Base-by-base conservation (phyloP, 1,140 invertebrate genomes). In the Trichomalopsis sarcophagae region DNA sequence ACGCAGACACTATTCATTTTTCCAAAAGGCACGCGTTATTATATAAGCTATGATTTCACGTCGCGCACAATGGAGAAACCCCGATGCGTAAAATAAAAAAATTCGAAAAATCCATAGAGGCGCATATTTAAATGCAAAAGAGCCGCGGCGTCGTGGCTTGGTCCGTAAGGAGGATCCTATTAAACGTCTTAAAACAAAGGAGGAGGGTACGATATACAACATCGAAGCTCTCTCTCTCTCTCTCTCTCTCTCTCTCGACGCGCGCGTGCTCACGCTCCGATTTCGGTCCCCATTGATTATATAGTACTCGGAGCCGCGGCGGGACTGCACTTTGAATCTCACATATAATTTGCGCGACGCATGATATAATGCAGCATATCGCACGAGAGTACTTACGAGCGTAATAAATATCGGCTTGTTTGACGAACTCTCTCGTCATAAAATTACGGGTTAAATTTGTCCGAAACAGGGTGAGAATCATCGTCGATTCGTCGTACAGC, bases 291-390 rank as follows among this genome's bases (percentile, higher is more conserved):
- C 76, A 66, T 74, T 84, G 83, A 84, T 84, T 84, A 84, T 84
- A 84, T 80, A 84, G 83, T 74, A 84, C 50, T 80, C 50, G 40
- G 40, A 62, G 50, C 0, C 27, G n/a, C 40, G n/a, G 71, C 21
- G 77, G 62, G 23, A 30, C 83, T 80, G 40, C 83, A 74, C 83
- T 84, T 84, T 73, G 83, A 84, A 80, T 84, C 66, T 74, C 77
- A 84, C 69, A 80, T 84, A 84, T 84, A 84, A 84, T 84, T 84
- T 84, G 40, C 40, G 62, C 76, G 40, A n/a, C 66, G 83, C 79
- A 13, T 62, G 44, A 84, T 84, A 84, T 84, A 84, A 84, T 84
- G 83, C 17, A 80, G 62, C 66, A 62, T 36, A 27, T 62, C 33
- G 71, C 36, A 10, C 10, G 36, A 10, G 23, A 9, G 27, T 62